phyloP scores from a whole-genome alignment of 2,113 vertebrate species.

The Corythornis vintsioides region DNA sequence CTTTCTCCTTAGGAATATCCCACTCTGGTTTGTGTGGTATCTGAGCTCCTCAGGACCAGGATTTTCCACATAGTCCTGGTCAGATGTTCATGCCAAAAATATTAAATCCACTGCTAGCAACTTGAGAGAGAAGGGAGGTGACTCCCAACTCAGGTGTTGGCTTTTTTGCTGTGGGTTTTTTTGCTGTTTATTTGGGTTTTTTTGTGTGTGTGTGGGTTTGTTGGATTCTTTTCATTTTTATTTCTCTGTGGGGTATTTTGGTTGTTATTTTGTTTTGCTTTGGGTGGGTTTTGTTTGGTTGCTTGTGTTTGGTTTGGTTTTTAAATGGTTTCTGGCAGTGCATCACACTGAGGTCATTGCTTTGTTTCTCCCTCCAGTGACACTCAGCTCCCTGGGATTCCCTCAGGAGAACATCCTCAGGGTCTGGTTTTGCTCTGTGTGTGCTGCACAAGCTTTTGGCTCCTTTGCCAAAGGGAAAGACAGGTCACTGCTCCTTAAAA shows the following conservation, averaged over 20 bases:
- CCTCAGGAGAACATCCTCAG: neutral
- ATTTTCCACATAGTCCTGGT: neutral
- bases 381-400: constrained; percentile 16
- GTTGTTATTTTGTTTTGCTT: no score
- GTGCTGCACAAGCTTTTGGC: constrained; percentile 16
- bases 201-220: neutral
- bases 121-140: neutral
- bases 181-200: no score
- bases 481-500: constrained; percentile 33
- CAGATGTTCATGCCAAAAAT: neutral
- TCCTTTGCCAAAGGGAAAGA: constrained; percentile 33
- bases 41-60: neutral
- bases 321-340: constrained; percentile 40
- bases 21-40: neutral
- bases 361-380: constrained; percentile 45
- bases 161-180: neutral
- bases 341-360: constrained; percentile 26
- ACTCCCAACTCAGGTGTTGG: no score
- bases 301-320: neutral
- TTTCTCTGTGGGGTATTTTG: neutral
- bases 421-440: neutral
- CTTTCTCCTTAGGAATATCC: neutral
- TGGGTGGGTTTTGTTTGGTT: neutral
- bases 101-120: neutral
- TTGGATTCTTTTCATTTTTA: no score